These are phyloP conservation scores for Penaeus japonicus DNA, from an alignment of 1,140 invertebrate genomes.

Conservation along the genomic window DNA sequence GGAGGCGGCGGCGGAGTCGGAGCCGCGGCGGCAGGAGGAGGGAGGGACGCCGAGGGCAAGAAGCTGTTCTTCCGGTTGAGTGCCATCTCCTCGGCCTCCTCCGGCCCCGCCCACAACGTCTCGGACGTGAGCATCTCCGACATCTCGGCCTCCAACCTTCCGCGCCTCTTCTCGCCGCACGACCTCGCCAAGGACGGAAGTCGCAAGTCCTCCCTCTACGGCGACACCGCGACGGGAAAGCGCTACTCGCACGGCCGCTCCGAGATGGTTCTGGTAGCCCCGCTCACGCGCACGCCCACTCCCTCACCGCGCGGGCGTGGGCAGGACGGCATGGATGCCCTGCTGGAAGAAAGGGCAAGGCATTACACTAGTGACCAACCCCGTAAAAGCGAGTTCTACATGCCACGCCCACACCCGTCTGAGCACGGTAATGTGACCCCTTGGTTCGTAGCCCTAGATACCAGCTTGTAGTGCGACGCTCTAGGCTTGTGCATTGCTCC, in stretches of 20 bases:
- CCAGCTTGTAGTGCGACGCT: too few species aligned
- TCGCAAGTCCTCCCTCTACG: neutral
- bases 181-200: neutral
- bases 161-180: neutral
- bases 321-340: neutral
- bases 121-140: neutral
- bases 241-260: neutral
- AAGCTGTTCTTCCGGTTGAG: neutral
- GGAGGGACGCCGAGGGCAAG: neutral
- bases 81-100: conserved; percentile 19
- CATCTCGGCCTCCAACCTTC: conserved; percentile 2
- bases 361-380: neutral
- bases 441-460: too few species aligned
- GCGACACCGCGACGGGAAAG: neutral
- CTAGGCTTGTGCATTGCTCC: too few species aligned
- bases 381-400: neutral
- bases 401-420: neutral
- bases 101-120: conserved; percentile 11
- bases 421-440: neutral
- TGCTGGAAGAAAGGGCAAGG: neutral
- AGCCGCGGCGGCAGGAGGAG: neutral
- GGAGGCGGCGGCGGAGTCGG: neutral
- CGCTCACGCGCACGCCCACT: neutral
- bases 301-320: neutral
- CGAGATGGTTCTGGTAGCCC: conserved; percentile 20